These are phyloP conservation scores for Labia minor DNA, from an alignment of 2,888 invertebrate genomes.

Conservation along the genomic window DNA sequence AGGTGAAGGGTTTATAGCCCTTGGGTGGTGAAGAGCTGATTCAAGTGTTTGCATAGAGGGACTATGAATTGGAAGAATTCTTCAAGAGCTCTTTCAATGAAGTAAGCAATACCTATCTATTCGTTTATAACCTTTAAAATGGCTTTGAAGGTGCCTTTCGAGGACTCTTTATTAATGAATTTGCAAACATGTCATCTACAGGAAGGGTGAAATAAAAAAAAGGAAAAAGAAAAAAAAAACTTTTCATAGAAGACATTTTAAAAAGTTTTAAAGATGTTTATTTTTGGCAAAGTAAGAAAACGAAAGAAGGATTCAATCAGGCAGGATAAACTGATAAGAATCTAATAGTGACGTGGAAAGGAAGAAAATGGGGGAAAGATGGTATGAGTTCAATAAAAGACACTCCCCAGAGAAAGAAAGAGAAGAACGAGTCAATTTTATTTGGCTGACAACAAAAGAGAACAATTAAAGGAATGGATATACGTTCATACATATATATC, in stretches of 20 bases:
- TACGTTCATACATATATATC: neutral
- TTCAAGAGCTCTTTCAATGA: no score
- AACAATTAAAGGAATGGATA: neutral
- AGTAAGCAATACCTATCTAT: no score
- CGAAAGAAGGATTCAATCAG: neutral
- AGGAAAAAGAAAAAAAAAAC: neutral
- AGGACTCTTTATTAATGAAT: no score
- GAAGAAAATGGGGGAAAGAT: neutral
- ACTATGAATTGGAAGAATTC: no score
- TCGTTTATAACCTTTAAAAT: no score
- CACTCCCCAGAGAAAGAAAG: neutral
- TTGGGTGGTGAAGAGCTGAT: no score
- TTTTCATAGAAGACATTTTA: neutral
- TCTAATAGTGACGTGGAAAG: neutral
- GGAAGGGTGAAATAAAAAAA: neutral
- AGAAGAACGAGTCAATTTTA: neutral
- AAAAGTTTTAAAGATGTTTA: neutral
- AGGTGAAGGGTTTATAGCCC: no score
- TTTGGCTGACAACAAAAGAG: conserved; percentile 8
- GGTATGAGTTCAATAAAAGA: neutral
- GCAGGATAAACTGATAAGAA: conserved; percentile 8
- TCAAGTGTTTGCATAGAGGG: no score
- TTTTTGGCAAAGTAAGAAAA: neutral
- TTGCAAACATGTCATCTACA: no score
- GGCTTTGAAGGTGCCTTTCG: no score